phyloP scores from a whole-genome alignment of 2,113 vertebrate genomes.

The Sardina pilchardus region DNA sequence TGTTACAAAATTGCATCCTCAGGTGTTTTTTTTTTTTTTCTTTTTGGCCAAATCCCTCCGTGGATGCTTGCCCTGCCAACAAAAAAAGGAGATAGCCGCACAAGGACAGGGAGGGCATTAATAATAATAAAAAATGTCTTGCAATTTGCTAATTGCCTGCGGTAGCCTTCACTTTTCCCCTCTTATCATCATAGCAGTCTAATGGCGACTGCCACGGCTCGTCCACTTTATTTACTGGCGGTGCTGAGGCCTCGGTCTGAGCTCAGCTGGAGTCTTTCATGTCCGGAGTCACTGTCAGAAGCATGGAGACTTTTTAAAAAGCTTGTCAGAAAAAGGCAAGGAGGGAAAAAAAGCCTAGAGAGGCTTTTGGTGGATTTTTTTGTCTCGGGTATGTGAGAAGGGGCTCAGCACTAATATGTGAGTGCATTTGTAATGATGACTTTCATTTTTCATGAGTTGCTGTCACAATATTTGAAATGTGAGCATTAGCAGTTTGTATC shows the following conservation, averaged over 20 bases:
- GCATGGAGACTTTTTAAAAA: not conserved
- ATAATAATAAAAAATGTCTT: slow-evolving; percentile 18
- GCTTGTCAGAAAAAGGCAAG: not conserved
- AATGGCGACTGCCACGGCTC: not conserved
- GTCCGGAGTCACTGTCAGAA: not conserved
- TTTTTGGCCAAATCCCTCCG: not conserved
- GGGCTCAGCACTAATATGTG: not conserved
- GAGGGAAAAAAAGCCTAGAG: not conserved
- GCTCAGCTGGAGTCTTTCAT: not conserved
- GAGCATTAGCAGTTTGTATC: not conserved
- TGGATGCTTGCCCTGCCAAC: not conserved
- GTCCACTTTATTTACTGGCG: slow-evolving; percentile 20
- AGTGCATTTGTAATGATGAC: not conserved
- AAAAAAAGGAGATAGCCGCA: not conserved
- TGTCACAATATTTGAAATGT: slow-evolving; percentile 16
- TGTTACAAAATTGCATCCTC: not conserved
- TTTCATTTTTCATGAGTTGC: not conserved
- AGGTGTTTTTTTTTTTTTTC: not conserved
- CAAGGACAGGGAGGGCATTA: slow-evolving; percentile 48
- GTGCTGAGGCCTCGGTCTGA: not conserved
- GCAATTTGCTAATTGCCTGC: slow-evolving; percentile 29
- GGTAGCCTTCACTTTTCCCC: slow-evolving; percentile 5
- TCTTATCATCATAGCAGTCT: not conserved
- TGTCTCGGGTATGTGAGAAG: not conserved
- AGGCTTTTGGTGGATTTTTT: not conserved